A percentile compares a stretch with the other conserved stretches of the same genome.
phyloP scores from a whole-genome alignment of 2,113 vertebrate species.

The Colaptes auratus region DNA sequence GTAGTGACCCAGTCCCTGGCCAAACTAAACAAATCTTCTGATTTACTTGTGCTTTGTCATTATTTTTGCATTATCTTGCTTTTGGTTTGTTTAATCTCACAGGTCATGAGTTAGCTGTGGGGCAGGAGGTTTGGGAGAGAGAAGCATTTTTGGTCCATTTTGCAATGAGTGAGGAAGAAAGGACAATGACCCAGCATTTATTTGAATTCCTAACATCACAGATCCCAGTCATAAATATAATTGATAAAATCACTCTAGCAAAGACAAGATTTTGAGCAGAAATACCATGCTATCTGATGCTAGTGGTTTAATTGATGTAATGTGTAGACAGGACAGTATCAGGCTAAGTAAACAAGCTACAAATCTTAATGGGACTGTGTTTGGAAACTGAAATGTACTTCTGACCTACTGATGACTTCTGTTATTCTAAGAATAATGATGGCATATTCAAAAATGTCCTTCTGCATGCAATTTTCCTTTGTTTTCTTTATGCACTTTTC shows the following conservation, averaged over 20 bases:
- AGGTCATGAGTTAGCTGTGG: background rate
- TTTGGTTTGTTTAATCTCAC: background rate
- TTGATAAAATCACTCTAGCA: background rate
- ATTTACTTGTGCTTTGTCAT: background rate
- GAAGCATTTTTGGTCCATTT: background rate
- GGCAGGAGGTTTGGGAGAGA: background rate
- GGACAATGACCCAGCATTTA: background rate
- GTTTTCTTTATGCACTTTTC: background rate
- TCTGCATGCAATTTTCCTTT: background rate
- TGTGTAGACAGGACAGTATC: background rate
- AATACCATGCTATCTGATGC: background rate
- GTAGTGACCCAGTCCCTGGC: background rate
- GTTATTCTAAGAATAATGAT: background rate
- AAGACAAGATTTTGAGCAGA: background rate
- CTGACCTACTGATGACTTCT: background rate
- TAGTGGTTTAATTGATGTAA: conserved; percentile 1
- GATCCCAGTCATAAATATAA: background rate
- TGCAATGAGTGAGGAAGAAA: background rate
- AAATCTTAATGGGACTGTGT: background rate
- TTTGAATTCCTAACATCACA: background rate
- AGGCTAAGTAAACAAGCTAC: conserved; percentile 18
- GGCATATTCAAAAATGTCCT: background rate
- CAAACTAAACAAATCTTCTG: background rate
- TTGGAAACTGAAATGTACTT: conserved; percentile 1
- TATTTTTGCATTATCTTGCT: background rate